Percentiles rank a stretch among this genome's conserved stretches.
These are phyloP conservation scores for Bombus fervidus DNA, from an alignment of 1,140 invertebrate species.

Conservation along the genomic window DNA sequence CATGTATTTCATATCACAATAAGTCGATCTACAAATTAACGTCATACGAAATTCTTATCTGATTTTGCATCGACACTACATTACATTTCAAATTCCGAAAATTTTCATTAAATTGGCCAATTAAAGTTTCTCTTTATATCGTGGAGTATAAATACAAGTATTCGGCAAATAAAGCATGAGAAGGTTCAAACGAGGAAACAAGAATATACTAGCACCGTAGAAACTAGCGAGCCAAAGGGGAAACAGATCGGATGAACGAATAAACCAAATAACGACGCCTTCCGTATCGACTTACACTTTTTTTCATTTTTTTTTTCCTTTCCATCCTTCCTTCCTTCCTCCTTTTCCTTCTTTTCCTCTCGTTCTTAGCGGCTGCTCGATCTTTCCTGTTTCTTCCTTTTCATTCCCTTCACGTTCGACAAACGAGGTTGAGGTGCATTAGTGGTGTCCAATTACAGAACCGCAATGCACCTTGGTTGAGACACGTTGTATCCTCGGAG, in stretches of 20 bases:
- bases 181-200: background rate
- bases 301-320: conserved; percentile 18
- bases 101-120: background rate
- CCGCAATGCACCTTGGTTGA: conserved; percentile 37
- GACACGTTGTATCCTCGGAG: conserved; percentile 41
- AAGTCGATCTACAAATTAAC: no score
- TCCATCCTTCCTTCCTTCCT: background rate
- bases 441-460: conserved; percentile 65
- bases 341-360: background rate
- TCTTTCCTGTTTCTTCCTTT: conserved; percentile 13
- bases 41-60: no score
- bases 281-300: conserved; percentile 33
- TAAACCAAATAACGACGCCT: conserved; percentile 61
- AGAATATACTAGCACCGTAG: background rate
- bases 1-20: no score
- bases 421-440: conserved; percentile 66
- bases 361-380: background rate
- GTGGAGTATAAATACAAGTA: background rate
- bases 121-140: background rate
- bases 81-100: no score
- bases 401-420: conserved; percentile 67
- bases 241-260: conserved; percentile 53
- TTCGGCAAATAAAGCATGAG: background rate
- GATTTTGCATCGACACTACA: no score
- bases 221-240: background rate